A percentile compares a stretch with the other conserved stretches of the same genome.
Evolutionary conservation across 2,797 vertebrate genomes (phyloP).

Genomic region (Sciaenops ocellatus): DNA sequence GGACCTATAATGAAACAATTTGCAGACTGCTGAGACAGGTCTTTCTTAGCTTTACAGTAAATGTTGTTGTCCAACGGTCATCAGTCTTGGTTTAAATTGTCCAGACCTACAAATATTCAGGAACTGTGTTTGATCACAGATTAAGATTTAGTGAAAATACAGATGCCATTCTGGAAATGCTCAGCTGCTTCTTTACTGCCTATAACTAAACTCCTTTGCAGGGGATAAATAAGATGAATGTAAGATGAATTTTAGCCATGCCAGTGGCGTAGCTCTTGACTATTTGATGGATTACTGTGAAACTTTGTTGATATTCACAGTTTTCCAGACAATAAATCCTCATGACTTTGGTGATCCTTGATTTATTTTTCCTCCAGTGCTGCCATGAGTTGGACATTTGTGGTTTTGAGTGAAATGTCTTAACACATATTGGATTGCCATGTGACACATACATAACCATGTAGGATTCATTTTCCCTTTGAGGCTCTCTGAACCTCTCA

Average conservation of each 20-base stretch:
- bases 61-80: background rate
- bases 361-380: background rate
- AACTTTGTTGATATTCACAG: background rate
- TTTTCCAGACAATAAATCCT: background rate
- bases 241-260: background rate
- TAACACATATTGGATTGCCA: background rate
- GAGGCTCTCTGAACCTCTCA: background rate
- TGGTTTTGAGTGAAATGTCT: background rate
- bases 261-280: background rate
- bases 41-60: background rate
- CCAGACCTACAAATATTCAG: background rate
- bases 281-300: background rate
- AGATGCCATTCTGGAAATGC: background rate
- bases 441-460: background rate
- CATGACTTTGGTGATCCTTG: background rate
- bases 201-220: background rate
- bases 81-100: background rate
- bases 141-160: constrained; percentile 13
- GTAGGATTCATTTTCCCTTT: background rate
- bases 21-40: background rate
- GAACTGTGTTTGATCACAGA: background rate
- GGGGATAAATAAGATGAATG: background rate
- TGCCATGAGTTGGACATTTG: background rate
- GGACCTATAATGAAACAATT: background rate
- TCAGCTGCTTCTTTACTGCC: background rate